A percentile compares a stretch with the other conserved stretches of the same genome.
Conservation (phyloP, 2,888 invertebrate species). For the Taphrorychus bicolor region DNA sequence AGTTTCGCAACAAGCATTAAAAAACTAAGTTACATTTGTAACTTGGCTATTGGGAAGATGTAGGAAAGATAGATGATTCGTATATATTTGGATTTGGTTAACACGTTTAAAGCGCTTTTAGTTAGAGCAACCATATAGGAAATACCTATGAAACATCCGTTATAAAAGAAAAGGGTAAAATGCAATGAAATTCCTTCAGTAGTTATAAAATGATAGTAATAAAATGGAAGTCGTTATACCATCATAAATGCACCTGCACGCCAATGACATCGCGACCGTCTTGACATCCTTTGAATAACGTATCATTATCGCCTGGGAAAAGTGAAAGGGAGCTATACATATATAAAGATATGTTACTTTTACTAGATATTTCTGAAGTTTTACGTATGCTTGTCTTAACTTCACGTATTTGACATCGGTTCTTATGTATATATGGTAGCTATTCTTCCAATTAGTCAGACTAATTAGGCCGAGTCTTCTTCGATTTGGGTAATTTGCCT, state of each 20-base stretch:
- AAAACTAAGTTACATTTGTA: no score
- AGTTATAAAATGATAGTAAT: not conserved
- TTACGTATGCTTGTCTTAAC: not conserved
- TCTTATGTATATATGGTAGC: not conserved
- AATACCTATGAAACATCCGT: no score
- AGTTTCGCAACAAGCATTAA: no score
- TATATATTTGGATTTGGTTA: no score
- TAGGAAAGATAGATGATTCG: no score
- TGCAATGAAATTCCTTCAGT: not conserved
- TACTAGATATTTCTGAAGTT: constrained; percentile 6
- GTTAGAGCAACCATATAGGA: no score
- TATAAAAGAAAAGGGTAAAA: no score
- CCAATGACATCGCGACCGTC: not conserved
- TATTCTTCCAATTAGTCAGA: not conserved
- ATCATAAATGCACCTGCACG: not conserved
- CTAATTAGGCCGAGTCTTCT: not conserved
- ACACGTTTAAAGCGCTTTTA: no score
- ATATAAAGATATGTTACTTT: constrained; percentile 16
- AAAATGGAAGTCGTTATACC: not conserved
- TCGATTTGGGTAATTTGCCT: not conserved
- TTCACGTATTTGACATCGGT: not conserved
- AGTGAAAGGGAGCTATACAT: constrained; percentile 10
- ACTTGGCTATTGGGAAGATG: no score
- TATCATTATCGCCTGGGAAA: constrained; percentile 10
- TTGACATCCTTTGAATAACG: constrained; percentile 18